phyloP scores from a whole-genome alignment of 2,888 invertebrate genomes.

The Melanophora roralis region DNA sequence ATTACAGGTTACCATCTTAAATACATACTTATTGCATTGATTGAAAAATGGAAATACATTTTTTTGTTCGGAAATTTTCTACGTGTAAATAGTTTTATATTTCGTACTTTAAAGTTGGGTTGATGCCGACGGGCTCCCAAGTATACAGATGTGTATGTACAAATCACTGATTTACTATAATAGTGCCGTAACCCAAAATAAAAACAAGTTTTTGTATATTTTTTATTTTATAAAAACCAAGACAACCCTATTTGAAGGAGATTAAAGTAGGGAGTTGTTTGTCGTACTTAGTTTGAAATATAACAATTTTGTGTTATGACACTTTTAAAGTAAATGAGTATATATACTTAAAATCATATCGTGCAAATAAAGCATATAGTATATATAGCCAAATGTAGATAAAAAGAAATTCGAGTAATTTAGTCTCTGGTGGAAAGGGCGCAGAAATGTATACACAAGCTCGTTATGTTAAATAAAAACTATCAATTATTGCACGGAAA shows the following conservation, averaged over 20 bases:
- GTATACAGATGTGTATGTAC: background rate
- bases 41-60: no score
- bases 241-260: no score
- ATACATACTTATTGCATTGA: no score
- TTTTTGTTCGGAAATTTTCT: no score
- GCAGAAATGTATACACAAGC: conserved; percentile 56
- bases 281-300: no score
- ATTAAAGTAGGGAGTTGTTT: no score
- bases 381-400: conserved; percentile 27
- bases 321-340: no score
- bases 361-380: conserved; percentile 2
- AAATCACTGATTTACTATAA: no score
- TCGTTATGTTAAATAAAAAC: conserved; percentile 50
- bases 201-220: no score
- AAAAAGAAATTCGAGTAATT: conserved; percentile 51
- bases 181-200: background rate
- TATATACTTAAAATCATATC: conserved; percentile 14
- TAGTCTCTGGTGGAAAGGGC: conserved; percentile 58
- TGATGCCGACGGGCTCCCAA: conserved; percentile 52
- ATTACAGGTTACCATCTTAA: no score
- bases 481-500: conserved; percentile 45
- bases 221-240: no score
- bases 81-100: conserved; percentile 29
- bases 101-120: conserved; percentile 20
- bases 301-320: no score